Evolutionary conservation across 92 coral and sea anemone genomes (phyloP).

Genomic region (Meandrina meandrites): DNA sequence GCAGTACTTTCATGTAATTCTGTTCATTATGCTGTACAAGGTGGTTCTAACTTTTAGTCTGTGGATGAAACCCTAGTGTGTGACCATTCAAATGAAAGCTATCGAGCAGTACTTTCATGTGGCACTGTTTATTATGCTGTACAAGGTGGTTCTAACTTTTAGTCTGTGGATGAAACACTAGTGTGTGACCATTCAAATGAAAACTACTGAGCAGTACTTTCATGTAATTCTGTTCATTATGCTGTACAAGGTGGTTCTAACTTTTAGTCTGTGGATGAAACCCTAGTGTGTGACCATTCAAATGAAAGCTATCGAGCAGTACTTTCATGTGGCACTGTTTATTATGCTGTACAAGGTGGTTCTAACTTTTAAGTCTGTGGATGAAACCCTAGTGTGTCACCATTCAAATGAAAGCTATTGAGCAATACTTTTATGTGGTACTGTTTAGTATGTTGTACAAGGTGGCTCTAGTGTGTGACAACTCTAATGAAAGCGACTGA

Average conservation of each 20-base stretch:
- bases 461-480: background rate
- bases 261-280: background rate
- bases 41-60: no score
- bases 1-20: no score
- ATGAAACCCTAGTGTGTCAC: slow-evolving; percentile 1
- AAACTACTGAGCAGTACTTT: no score
- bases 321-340: slow-evolving; percentile 1
- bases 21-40: no score
- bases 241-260: no score
- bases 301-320: slow-evolving; percentile 6
- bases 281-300: background rate
- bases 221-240: no score
- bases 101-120: no score
- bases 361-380: slow-evolving; percentile 4
- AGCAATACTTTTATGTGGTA: background rate
- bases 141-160: slow-evolving; percentile 5
- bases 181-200: no score
- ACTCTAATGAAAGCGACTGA: background rate
- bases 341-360: slow-evolving; percentile 6
- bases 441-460: background rate
- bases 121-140: no score
- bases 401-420: background rate
- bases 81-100: no score
- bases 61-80: no score
- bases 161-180: no score